phyloP scores from a whole-genome alignment of 2,113 vertebrate genomes.

The Brachionichthys hirsutus region DNA sequence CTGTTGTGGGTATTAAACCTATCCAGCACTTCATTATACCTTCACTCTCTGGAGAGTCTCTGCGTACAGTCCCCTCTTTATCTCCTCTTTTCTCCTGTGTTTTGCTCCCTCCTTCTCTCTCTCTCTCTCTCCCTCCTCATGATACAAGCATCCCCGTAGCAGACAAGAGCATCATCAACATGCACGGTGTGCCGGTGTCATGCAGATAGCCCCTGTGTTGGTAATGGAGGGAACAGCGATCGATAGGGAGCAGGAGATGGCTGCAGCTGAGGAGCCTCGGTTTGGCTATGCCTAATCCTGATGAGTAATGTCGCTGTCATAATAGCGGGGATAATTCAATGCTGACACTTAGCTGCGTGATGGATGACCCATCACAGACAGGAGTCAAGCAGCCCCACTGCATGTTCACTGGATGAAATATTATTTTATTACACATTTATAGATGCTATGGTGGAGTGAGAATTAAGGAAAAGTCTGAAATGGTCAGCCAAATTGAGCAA shows the following conservation, averaged over 20 bases:
- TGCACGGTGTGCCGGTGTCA: slow-evolving; percentile 83
- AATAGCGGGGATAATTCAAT: slow-evolving; percentile 91
- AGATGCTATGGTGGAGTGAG: too few species aligned
- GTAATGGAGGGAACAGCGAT: slow-evolving; percentile 82
- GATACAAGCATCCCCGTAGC: slow-evolving; percentile 57
- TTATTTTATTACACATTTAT: slow-evolving; percentile 73
- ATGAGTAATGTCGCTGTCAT: slow-evolving; percentile 98
- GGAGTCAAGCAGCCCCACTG: slow-evolving; percentile 76
- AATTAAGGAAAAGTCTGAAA: too few species aligned
- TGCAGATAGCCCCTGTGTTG: slow-evolving; percentile 83
- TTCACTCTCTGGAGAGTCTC: slow-evolving; percentile 76
- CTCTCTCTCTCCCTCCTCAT: slow-evolving; percentile 36
- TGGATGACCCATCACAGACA: slow-evolving; percentile 86
- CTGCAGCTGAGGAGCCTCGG: slow-evolving; percentile 76
- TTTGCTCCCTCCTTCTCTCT: slow-evolving; percentile 53
- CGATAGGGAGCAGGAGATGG: slow-evolving; percentile 80
- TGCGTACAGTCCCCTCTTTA: slow-evolving; percentile 76
- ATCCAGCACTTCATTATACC: slow-evolving; percentile 80
- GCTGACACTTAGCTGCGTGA: slow-evolving; percentile 91
- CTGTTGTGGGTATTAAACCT: slow-evolving; percentile 76
- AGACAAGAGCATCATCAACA: slow-evolving; percentile 83
- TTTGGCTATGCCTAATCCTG: slow-evolving; percentile 82
- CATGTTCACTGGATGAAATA: slow-evolving; percentile 73
- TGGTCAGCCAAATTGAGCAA: too few species aligned
- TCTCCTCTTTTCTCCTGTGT: slow-evolving; percentile 69